Evolutionary conservation across 2,113 vertebrate species (phyloP), one percentile per base, ranked within the genome.

Genomic region (Turdus rufiventris): DNA sequence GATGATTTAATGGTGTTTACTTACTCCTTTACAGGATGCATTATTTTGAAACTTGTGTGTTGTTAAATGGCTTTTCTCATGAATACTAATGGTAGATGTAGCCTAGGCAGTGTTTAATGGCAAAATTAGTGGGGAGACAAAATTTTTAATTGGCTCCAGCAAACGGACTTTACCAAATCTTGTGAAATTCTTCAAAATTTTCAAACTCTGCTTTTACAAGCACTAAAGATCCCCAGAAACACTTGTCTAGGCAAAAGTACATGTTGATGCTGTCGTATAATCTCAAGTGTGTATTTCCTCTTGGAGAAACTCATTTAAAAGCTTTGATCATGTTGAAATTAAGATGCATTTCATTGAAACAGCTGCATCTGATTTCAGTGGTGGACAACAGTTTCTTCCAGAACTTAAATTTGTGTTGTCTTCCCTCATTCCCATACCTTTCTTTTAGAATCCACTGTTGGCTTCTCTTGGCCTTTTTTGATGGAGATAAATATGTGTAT

Each of bases 1-100:
- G 96, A 96, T 97, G 98, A 98, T 98, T 98, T 98, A 98, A 98
- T 98, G 97, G 98, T 98, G 97, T 98, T 98, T 98, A 98, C 98
- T 98, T 98, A 98, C 97, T 98, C 96, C 98, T 98, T 98, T 98
- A 97, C 98, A 98, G 98, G 98, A 97, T 97, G 47, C 96, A 76
- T 98, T 97, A 61, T 85, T 96, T 93, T 96, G 70, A 95, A 97
- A 97, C 93, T 96, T 97, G 90, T 98, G 92, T 98, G 96, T 97
- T 97, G 91, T 97, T 97, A 91, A 97, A 94, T 98, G 95, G 62
- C 96, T 96, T 97, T 97, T 88, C 93, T 97, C 90, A 61, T 97
- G 76, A 96, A 78, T 94, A 85, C 31, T 96, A 48, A 91, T 91
- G 92, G 36, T 93, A 91, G 86, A 57, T 80, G 93, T 97, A 85